Base-by-base conservation (phyloP, 2,888 invertebrate species). In the Brachynemurus nebulosus region DNA sequence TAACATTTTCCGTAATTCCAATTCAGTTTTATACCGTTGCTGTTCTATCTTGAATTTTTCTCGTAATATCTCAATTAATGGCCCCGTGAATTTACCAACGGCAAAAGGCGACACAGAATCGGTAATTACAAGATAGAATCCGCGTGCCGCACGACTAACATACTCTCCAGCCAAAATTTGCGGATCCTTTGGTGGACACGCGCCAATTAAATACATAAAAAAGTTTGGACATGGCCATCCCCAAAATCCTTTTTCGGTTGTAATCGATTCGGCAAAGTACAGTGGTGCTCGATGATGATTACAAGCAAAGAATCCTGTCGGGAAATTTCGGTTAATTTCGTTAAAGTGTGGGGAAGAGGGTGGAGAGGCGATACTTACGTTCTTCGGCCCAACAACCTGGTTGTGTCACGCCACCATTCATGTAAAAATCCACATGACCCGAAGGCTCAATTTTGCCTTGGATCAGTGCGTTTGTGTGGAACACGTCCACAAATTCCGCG, bases 341-440 rank as follows among this genome's bases (percentile, higher is more conserved):
- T n/a, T n/a, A n/a, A n/a, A n/a, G n/a, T n/a, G n/a, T n/a, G n/a
- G n/a, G n/a, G n/a, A n/a, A n/a, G n/a, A n/a, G n/a, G n/a, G n/a
- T n/a, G n/a, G n/a, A n/a, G n/a, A n/a, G n/a, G n/a, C n/a, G 17
- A 12, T 23, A 50, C 56, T 61, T 54, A 66, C 67, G 63, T 46
- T 60, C 59, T 58, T 61, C 57, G 46, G 64, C 63, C 66, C 69
- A 64, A 55, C 82, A 82, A 1, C 80, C 80, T 0, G 80, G 80
- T 51, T 82, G 81, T 30, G 70, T 64, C 18, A 75, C 66, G 0
- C 82, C 82, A 0, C 82, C 82, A 53, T 82, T 82, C 57, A 80
- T 68, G 53, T 79, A 82, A 56, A 81, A 83, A 54, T 83, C 82
- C 0, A 76, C 71, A 55, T 81, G 78, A 0, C 82, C 82, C 50